Base-by-base conservation (phyloP, 1,140 invertebrate species). In the Pseudomyrmex cubaensis region DNA sequence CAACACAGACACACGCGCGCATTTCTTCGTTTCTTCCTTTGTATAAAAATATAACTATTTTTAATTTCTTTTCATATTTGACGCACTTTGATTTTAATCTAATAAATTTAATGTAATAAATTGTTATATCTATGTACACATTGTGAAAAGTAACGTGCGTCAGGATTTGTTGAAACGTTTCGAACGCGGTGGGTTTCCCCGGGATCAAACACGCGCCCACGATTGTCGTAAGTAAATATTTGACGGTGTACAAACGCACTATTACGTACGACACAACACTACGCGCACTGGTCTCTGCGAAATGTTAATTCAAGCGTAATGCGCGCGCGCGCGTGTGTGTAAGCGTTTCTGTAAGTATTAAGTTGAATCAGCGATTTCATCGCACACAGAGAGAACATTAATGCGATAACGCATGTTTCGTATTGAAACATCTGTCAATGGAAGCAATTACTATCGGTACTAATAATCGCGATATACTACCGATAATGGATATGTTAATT, bases 391-490 rank as follows among this genome's bases (percentile, higher is more conserved):
- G 9, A 66, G 56, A 66, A 44, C 4, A 44, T 56, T 44, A 5
- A 7, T 4, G 8, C 12, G 48, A 5, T 56, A 22, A 62, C 54
- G 12, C 12, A 20, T 17, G 44, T 67, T 44, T 2, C 20, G 56
- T 66, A 77, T 56, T 56, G 5, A 56, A 76, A 66, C 2, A 66
- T 46, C 48, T 56, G 44, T 52, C 10, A 13, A 8, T 54, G 35
- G n/a, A 54, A 50, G 46, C 12, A 46, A 76, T 67, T 66, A 50
- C 2, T 62, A 61, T 75, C 10, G 17, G 20, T 46, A 20, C 66
- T 56, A 56, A 10, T 67, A 35, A 35, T 35, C 35, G 35, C 35
- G 35, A 35, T 35, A 35, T 35, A 35, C 35, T 35, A 35, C 0
- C 35, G 35, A 35, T 35, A 35, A 35, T 35, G 35, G 5, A 35